phyloP scores from a whole-genome alignment of 2,888 invertebrate genomes.

The Didymodactylos carnosus region DNA sequence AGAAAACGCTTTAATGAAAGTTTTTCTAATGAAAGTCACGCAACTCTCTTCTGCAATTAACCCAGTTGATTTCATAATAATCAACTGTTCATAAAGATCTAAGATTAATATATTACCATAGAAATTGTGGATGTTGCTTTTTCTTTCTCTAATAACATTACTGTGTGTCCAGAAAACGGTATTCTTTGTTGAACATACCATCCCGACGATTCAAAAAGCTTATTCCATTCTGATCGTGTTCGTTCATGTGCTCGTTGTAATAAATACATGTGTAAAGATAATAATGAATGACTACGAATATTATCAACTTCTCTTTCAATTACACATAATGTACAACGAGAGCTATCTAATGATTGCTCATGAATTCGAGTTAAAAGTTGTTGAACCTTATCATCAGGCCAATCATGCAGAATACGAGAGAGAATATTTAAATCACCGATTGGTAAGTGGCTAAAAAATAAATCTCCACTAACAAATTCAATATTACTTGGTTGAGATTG shows the following conservation, averaged over 20 bases:
- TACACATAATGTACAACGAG: neutral
- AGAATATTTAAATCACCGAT: neutral
- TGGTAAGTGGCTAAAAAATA: neutral
- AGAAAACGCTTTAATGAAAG: too few relatives aligned
- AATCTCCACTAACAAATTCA: neutral
- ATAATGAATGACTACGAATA: neutral
- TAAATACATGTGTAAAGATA: neutral
- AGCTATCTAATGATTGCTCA: too few relatives aligned
- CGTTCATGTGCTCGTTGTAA: neutral
- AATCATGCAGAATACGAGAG: neutral
- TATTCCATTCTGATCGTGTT: neutral
- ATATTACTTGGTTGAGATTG: too few relatives aligned
- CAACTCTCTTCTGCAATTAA: too few relatives aligned
- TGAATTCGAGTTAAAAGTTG: neutral
- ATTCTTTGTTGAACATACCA: neutral
- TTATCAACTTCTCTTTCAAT: neutral
- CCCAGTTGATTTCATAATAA: too few relatives aligned
- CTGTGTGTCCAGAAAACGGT: neutral
- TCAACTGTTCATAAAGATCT: too few relatives aligned
- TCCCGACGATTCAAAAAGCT: neutral
- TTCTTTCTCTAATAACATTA: neutral
- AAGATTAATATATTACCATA: too few relatives aligned
- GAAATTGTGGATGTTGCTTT: too few relatives aligned
- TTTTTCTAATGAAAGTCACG: too few relatives aligned
- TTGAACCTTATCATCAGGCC: neutral